Evolutionary conservation across 2,888 invertebrate genomes (phyloP), one percentile per base, ranked within the genome.

Genomic region (Chrysolina haemoptera): DNA sequence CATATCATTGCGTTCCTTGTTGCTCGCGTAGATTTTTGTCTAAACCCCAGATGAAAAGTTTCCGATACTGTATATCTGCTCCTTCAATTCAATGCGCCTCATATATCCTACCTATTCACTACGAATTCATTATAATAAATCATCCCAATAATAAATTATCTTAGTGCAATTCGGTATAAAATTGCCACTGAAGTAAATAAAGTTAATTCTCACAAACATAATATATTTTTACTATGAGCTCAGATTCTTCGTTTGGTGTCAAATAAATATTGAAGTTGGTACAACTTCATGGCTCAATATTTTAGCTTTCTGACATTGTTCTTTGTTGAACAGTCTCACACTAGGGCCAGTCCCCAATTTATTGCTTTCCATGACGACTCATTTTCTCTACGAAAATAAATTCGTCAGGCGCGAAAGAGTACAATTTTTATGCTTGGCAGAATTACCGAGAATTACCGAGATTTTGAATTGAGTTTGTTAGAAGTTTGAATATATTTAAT

Each of bases 381-480:
- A 69, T 73, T 68, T 68, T 64, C 63, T 63, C 69, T 46, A 64
- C 53, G 43, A 65, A 73, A 65, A 73, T 73, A 73, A 69, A 73
- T 66, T 69, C 66, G 48, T 64, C 66, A 43, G n/a, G 14, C 16
- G 27, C 48, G 14, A 50, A 62, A 69, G 50, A 69, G 50, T 73
- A 62, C 73, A 69, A 73, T 73, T 73, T 73, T 59, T 59, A 69
- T 73, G 64, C 48, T 20, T 11, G 48, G 27, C 65, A 65, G 48
- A 20, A 65, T 50, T 16, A 46, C 65, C 40, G 35, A 65, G n/a
- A n/a, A n/a, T n/a, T n/a, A n/a, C 48, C 46, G 27, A 65, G 22
- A 65, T 48, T 65, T 20, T n/a, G 43, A 65, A 65, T 59, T 27
- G 59, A 64, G 64, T 69, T 68, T 35, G 65, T 43, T 64, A 53